These are phyloP conservation scores for Stramonita haemastoma DNA, from an alignment of 2,888 invertebrate genomes.

Conservation along the genomic window DNA sequence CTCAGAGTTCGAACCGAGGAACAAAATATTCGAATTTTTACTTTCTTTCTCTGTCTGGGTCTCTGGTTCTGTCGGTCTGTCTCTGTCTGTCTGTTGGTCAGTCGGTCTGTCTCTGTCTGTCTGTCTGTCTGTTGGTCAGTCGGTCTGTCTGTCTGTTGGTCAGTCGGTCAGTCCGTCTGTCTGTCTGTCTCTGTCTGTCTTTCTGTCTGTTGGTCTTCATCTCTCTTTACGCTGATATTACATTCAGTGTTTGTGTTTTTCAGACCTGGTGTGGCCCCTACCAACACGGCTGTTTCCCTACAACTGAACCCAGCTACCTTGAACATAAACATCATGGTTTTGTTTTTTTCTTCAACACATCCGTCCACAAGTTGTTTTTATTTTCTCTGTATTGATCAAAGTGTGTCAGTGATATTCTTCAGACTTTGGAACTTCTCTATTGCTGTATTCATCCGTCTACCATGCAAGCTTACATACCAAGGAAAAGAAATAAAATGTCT, in stretches of 20 bases:
- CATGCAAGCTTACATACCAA: neutral
- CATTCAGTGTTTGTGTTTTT: slow-evolving; percentile 47
- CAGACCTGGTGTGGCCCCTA: slow-evolving; percentile 76
- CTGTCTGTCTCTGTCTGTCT: slow-evolving; percentile 24
- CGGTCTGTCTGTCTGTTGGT: slow-evolving; percentile 17
- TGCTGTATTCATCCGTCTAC: neutral
- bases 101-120: neutral
- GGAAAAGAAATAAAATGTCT: neutral
- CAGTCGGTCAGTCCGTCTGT: neutral
- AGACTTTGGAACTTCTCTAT: neutral
- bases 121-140: slow-evolving; percentile 25
- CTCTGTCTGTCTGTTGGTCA: neutral
- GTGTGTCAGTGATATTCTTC: neutral
- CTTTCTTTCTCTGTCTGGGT: neutral
- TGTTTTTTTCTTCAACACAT: neutral
- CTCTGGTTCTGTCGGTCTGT: neutral
- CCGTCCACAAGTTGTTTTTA: neutral
- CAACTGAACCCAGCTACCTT: slow-evolving; percentile 54
- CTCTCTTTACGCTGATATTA: neutral
- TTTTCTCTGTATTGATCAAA: neutral
- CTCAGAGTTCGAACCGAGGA: too few relatives aligned
- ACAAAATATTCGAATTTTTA: too few relatives aligned
- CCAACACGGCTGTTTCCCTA: slow-evolving; percentile 72
- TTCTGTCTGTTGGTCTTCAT: slow-evolving; percentile 3
- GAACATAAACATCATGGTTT: neutral